Evolutionary conservation across 2,797 vertebrate genomes (phyloP).

Genomic region (Sitta carolinensis): DNA sequence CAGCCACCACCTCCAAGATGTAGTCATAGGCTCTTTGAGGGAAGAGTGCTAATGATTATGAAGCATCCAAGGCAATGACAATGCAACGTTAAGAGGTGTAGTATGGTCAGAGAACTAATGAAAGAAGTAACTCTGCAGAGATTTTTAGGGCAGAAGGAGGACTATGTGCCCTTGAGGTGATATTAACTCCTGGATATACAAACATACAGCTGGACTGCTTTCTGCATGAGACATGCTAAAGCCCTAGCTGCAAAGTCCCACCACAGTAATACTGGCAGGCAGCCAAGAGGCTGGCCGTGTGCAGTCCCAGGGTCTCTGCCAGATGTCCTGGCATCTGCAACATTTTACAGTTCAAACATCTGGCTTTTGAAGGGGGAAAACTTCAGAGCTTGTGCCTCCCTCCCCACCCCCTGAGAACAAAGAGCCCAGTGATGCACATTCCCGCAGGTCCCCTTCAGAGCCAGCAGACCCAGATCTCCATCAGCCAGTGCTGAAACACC

Average conservation of each 20-base stretch:
- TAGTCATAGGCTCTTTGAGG: background rate
- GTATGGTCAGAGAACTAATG: background rate
- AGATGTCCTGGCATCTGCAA: constrained; percentile 41
- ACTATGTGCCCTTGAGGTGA: background rate
- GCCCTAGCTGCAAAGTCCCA: background rate
- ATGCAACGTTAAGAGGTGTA: background rate
- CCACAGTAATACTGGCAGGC: background rate
- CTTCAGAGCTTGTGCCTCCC: constrained; percentile 3
- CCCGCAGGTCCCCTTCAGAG: background rate
- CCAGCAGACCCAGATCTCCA: background rate
- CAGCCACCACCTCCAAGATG: background rate
- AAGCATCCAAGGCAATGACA: background rate
- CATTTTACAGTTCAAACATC: constrained; percentile 41
- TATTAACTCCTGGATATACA: background rate
- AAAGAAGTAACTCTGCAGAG: background rate
- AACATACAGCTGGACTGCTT: background rate
- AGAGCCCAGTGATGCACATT: constrained; percentile 18
- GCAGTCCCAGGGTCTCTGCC: constrained; percentile 3
- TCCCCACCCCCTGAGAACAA: constrained; percentile 39
- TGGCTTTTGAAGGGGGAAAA: constrained; percentile 23
- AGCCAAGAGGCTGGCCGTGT: background rate
- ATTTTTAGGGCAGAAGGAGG: background rate
- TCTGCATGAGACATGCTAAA: background rate
- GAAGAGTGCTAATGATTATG: background rate
- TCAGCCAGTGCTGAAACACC: background rate